phyloP scores from a whole-genome alignment of 2,797 vertebrate species.

The Nasua narica region DNA sequence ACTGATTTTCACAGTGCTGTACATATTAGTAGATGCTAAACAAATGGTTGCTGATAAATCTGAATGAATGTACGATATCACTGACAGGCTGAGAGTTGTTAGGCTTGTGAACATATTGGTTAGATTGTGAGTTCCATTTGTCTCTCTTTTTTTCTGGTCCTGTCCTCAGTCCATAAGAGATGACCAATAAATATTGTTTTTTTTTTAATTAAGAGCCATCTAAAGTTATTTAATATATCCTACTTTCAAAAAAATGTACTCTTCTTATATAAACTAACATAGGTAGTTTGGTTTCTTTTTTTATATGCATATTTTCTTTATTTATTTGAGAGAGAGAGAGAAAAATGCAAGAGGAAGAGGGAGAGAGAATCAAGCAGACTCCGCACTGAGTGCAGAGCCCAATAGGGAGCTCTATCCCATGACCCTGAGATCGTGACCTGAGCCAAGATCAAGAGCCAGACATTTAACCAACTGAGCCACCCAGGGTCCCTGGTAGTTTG shows the following conservation, averaged over 20 bases:
- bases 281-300: not conserved
- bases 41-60: not conserved
- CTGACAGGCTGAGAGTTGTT: not conserved
- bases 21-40: not conserved
- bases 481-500: not conserved
- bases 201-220: not conserved
- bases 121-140: not conserved
- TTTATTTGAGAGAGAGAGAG: not conserved
- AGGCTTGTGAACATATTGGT: not conserved
- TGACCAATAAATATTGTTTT: not conserved
- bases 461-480: not conserved
- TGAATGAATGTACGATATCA: not conserved
- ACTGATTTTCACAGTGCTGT: not conserved
- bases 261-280: not conserved
- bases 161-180: not conserved
- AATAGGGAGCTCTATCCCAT: not conserved
- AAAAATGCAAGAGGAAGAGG: not conserved
- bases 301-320: not conserved
- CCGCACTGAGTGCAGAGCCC: not conserved
- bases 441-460: not conserved
- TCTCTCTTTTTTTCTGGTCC: not conserved
- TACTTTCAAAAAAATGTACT: not conserved
- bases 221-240: conserved; percentile 1
- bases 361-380: not conserved
- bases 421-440: not conserved